These are phyloP conservation scores for Lineus longissimus DNA, from an alignment of 1,140 invertebrate genomes.

Conservation along the genomic window DNA sequence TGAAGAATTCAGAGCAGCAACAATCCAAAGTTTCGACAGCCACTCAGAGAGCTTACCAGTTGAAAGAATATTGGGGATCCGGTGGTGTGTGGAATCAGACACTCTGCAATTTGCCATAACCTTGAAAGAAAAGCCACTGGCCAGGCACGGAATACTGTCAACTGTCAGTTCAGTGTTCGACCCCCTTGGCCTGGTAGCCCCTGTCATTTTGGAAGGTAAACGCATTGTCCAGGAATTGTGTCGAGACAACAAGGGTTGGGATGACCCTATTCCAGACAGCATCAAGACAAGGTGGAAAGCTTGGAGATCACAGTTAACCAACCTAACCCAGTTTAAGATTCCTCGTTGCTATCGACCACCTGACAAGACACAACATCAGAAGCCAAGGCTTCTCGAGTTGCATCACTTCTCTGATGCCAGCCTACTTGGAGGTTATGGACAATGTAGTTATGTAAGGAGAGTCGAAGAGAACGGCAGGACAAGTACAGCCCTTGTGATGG, in stretches of 20 bases:
- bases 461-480: not conserved
- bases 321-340: conserved; percentile 9
- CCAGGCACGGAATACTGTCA: conserved; percentile 12
- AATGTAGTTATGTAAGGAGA: conserved; percentile 27
- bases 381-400: conserved; percentile 1
- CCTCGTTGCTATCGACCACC: conserved; percentile 13
- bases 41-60: conserved; percentile 2
- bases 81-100: conserved; percentile 24
- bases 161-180: conserved; percentile 17
- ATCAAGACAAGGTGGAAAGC: conserved; percentile 15
- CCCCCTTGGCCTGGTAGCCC: conserved; percentile 22
- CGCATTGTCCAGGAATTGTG: conserved; percentile 21
- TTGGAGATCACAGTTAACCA: conserved; percentile 12
- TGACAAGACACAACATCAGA: conserved; percentile 17
- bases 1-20: conserved; percentile 9
- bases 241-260: conserved; percentile 15
- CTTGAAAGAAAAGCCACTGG: conserved; percentile 8
- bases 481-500: conserved; percentile 13
- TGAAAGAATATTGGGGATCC: conserved; percentile 20
- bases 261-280: conserved; percentile 16
- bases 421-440: conserved; percentile 20
- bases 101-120: conserved; percentile 12
- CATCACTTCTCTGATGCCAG: conserved; percentile 34
- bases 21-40: conserved; percentile 24
- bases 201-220: conserved; percentile 22